Percentiles rank a stretch among this genome's conserved stretches.
Evolutionary conservation across 2,888 invertebrate genomes (phyloP).

Genomic region (Drosophila kokeensis): DNA sequence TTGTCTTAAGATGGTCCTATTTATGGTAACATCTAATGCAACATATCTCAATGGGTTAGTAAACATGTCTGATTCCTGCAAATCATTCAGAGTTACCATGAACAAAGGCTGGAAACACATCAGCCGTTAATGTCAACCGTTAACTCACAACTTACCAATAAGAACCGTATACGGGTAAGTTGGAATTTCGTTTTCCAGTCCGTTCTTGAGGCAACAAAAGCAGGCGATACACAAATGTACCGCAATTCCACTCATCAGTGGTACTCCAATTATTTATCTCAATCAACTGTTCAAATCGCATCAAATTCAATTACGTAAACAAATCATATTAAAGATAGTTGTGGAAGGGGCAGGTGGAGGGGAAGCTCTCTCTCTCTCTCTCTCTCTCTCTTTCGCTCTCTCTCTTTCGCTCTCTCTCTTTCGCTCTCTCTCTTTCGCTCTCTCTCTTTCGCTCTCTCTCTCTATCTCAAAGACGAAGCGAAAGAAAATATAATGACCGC

Average conservation of each 20-base stretch:
- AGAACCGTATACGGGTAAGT: neutral
- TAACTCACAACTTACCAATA: neutral
- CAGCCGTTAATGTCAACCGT: neutral
- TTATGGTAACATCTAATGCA: neutral
- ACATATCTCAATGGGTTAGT: neutral
- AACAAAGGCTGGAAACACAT: neutral
- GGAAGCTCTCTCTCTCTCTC: conserved; percentile 8
- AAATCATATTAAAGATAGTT: neutral
- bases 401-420: conserved; percentile 1
- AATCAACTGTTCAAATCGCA: conserved; percentile 34
- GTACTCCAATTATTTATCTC: conserved; percentile 24
- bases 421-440: neutral
- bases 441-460: neutral
- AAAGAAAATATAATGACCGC: conserved; percentile 54
- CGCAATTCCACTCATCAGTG: neutral
- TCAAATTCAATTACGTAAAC: conserved; percentile 45
- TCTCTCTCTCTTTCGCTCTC: too few relatives aligned
- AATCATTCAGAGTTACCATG: neutral
- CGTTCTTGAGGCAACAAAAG: neutral
- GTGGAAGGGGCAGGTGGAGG: too few relatives aligned
- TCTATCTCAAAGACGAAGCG: conserved; percentile 30
- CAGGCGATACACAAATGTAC: neutral
- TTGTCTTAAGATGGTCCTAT: neutral
- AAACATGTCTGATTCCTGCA: neutral
- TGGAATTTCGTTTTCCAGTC: neutral